Evolutionary conservation across 2,888 invertebrate species (phyloP).

Genomic region (Drosophila heteroneura): DNA sequence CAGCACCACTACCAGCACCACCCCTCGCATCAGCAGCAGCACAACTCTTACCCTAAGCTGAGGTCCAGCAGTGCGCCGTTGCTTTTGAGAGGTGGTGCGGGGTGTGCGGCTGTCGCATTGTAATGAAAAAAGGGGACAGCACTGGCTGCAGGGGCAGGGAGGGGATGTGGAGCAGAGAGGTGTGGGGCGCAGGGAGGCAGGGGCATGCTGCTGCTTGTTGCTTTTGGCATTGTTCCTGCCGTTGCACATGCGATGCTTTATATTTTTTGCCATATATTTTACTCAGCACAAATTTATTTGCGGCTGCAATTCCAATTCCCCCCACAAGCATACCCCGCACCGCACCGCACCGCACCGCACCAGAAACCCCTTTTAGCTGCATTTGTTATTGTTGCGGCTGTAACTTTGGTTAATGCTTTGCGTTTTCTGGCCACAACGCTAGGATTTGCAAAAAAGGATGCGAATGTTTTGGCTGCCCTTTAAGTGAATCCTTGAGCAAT

Average conservation of each 20-base stretch:
- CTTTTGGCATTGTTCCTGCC: constrained; percentile 78
- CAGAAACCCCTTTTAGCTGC: constrained; percentile 14
- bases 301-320: constrained; percentile 72
- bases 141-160: background rate
- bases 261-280: constrained; percentile 73
- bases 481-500: constrained; percentile 59
- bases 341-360: background rate
- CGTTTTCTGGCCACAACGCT: constrained; percentile 71
- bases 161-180: background rate
- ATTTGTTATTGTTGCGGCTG: constrained; percentile 76
- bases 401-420: constrained; percentile 77
- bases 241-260: constrained; percentile 76
- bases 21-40: constrained; percentile 2
- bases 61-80: constrained; percentile 19
- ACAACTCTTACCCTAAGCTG: constrained; percentile 6
- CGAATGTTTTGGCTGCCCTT: constrained; percentile 36
- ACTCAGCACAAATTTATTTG: constrained; percentile 75
- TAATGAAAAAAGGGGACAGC: constrained; percentile 72
- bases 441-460: constrained; percentile 30
- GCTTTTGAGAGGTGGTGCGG: constrained; percentile 31
- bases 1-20: constrained; percentile 8
- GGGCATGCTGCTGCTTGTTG: constrained; percentile 64
- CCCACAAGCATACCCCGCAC: constrained; percentile 5
- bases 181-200: background rate
- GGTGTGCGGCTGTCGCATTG: constrained; percentile 48